Evolutionary conservation across 2,113 vertebrate genomes (phyloP).

Genomic region (Mus musculus): GRCm39 chr1:81150501-81151000

Average conservation of each 20-base stretch:
- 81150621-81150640: slow-evolving; percentile 42
- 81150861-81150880: not conserved
- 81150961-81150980: not conserved
- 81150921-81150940: slow-evolving; percentile 9
- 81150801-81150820: slow-evolving; percentile 12
- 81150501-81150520: slow-evolving; percentile 36
- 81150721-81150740: not conserved
- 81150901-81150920: not conserved
- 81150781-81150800: slow-evolving; percentile 12
- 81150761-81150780: slow-evolving; percentile 6
- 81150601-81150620: slow-evolving; percentile 57
- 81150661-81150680: not conserved
- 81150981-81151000: not conserved
- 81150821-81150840: not conserved
- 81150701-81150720: not conserved
- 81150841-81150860: not conserved
- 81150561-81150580: slow-evolving; percentile 8
- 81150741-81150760: not conserved
- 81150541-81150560: slow-evolving; percentile 24
- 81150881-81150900: slow-evolving; percentile 18
- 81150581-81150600: slow-evolving; percentile 55
- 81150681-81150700: not conserved
- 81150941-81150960: not conserved
- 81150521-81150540: slow-evolving; percentile 26
- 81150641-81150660: not conserved